Base-by-base conservation (phyloP, 1,140 invertebrate genomes). In the Hesperophylax magnus region DNA sequence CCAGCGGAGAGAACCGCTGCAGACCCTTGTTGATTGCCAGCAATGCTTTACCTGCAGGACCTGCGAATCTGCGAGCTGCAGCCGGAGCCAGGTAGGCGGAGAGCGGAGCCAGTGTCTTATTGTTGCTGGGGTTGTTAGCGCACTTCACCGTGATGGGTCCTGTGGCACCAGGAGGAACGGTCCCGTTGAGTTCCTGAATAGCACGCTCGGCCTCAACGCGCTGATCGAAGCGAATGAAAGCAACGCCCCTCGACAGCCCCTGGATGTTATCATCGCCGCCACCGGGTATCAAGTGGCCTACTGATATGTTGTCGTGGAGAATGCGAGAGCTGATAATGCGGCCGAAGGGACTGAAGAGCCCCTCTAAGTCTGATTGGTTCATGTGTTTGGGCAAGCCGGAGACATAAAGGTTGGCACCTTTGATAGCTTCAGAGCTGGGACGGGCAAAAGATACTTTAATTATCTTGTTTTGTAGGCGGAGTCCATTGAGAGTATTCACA, bases 361-460 rank as follows among this genome's bases (percentile, higher is more conserved):
- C 92, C 91, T 97, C 96, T 88, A 97, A 91, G 87, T 97, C 96
- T 88, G 94, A 93, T 89, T 96, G 95, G 83, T 94, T 95, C 93
- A 96, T 93, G 87, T 94, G 93, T 89, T 96, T 96, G 71, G 96
- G 96, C 84, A 97, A 91, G 84, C 96, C 96, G 87, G 94, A 96
- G 85, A 97, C 96, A 90, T 97, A 97, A 78, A 97, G 91, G 90
- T 97, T 97, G 86, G 96, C 95, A 87, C 96, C 95, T 91, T 97
- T 97, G 87, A 97, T 97, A 81, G 94, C 94, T 90, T 97, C 96
- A 88, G 94, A 95, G 90, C 94, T 96, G 82, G 96, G 96, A 88
- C 96, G 92, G 86, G 96, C 96, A 89, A 95, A 95, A 85, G 96
- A 97, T 84, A 97, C 96, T 94, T 97, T 97, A 85, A 97, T 97